These are phyloP conservation scores for Apoda limacodes DNA, from an alignment of 2,888 invertebrate genomes.

Conservation along the genomic window DNA sequence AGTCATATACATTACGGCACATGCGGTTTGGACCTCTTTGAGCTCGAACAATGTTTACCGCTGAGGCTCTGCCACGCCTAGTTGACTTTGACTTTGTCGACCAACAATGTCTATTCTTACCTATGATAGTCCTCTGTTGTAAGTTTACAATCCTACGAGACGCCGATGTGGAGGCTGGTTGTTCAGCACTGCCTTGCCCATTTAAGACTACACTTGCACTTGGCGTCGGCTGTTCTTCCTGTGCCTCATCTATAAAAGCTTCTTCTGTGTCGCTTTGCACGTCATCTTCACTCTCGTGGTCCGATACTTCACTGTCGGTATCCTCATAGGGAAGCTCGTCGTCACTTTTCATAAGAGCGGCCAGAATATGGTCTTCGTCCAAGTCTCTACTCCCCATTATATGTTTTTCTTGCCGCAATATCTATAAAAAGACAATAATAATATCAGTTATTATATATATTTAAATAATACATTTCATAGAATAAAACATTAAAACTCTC, in stretches of 20 bases:
- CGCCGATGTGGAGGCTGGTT: not conserved
- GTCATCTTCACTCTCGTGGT: slow-evolving; percentile 5
- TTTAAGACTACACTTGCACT: too few relatives aligned
- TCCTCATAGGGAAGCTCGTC: slow-evolving; percentile 7
- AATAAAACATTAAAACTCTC: too few relatives aligned
- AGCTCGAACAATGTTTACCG: slow-evolving; percentile 1
- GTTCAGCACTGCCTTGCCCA: too few relatives aligned
- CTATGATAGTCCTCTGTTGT: slow-evolving; percentile 4
- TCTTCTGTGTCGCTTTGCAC: slow-evolving; percentile 5
- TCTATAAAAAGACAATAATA: too few relatives aligned
- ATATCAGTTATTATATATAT: too few relatives aligned
- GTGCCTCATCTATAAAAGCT: slow-evolving; percentile 3
- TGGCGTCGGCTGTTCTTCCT: too few relatives aligned
- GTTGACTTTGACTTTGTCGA: slow-evolving; percentile 9
- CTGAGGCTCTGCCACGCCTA: too few relatives aligned
- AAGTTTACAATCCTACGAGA: slow-evolving; percentile 1
- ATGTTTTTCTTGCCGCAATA: too few relatives aligned
- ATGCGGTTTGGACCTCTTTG: slow-evolving; percentile 5
- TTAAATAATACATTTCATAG: too few relatives aligned
- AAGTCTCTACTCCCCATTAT: too few relatives aligned
- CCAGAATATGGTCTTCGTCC: slow-evolving; percentile 4
- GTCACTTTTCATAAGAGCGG: slow-evolving; percentile 5
- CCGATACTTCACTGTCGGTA: slow-evolving; percentile 2
- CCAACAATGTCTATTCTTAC: slow-evolving; percentile 11
- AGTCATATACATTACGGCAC: slow-evolving; percentile 7